Conservation (phyloP, 2,113 vertebrate species). For the Crotalus viridis region DNA sequence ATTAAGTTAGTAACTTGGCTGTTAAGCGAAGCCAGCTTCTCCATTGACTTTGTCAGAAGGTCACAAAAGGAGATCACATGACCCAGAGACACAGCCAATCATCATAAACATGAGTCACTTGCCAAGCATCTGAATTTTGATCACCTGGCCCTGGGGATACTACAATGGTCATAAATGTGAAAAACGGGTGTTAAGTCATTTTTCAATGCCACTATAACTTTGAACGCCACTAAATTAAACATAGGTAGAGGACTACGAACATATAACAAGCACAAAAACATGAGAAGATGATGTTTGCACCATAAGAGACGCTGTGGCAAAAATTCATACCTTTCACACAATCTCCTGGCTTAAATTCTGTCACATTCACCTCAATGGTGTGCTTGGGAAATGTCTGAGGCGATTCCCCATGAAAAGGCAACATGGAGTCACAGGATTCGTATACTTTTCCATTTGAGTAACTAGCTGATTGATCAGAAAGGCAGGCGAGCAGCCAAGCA, state of each 20-base stretch:
- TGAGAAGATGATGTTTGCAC: not conserved
- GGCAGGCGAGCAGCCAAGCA: slow-evolving; percentile 40
- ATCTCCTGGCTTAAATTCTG: slow-evolving; percentile 74
- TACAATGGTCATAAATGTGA: not conserved
- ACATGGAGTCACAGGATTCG: slow-evolving; percentile 75
- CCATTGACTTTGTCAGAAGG: not conserved
- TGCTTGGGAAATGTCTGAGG: slow-evolving; percentile 64
- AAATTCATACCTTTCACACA: slow-evolving; percentile 75
- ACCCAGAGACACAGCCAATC: not conserved
- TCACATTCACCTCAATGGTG: slow-evolving; percentile 67
- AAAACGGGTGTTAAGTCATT: not conserved
- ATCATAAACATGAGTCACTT: not conserved
- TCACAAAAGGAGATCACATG: not conserved
- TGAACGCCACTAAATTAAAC: not conserved
- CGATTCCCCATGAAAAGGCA: slow-evolving; percentile 68
- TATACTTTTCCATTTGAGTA: slow-evolving; percentile 76
- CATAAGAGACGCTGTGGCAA: not conserved
- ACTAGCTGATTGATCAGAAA: slow-evolving; percentile 38
- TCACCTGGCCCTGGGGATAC: not conserved
- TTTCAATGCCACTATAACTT: not conserved
- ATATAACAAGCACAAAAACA: not conserved
- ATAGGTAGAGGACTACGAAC: not conserved
- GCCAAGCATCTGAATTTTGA: not conserved
- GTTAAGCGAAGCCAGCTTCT: not conserved
- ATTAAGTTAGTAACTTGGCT: not conserved